Percentiles rank a stretch among this genome's conserved stretches.
Evolutionary conservation across 2,888 invertebrate species (phyloP).

Genomic region (Sussaba pulchella): DNA sequence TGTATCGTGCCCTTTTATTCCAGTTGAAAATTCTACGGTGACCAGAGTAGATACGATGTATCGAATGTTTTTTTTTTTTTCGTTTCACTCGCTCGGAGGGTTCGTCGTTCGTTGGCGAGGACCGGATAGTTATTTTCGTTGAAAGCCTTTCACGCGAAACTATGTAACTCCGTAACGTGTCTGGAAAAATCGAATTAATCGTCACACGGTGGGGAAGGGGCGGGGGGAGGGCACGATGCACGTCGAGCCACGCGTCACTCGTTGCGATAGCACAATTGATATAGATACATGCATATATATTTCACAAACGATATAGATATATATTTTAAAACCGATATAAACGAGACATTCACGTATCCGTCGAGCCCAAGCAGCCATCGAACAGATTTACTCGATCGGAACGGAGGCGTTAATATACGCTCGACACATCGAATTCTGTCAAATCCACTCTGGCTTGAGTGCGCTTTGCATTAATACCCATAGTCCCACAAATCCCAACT

Average conservation of each 20-base stretch:
- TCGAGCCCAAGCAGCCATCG: slow-evolving; percentile 55
- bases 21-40: too few relatives aligned
- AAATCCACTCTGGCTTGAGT: slow-evolving; percentile 65
- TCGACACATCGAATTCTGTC: slow-evolving; percentile 62
- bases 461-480: slow-evolving; percentile 67
- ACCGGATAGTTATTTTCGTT: slow-evolving; percentile 40
- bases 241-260: slow-evolving; percentile 47
- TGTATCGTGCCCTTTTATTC: too few relatives aligned
- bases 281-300: slow-evolving; percentile 41
- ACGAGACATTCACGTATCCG: slow-evolving; percentile 59
- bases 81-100: too few relatives aligned
- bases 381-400: slow-evolving; percentile 64
- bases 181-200: slow-evolving; percentile 69
- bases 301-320: neutral
- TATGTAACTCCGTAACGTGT: slow-evolving; percentile 43
- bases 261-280: slow-evolving; percentile 22
- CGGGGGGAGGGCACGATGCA: slow-evolving; percentile 38
- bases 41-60: too few relatives aligned
- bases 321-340: slow-evolving; percentile 14
- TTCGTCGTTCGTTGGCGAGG: slow-evolving; percentile 11
- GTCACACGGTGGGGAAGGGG: slow-evolving; percentile 49
- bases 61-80: too few relatives aligned
- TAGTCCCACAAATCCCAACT: slow-evolving; percentile 23
- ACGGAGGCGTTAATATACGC: slow-evolving; percentile 60
- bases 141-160: slow-evolving; percentile 64